Conservation (phyloP, 2,113 vertebrate genomes). For the Struthio camelus region DNA sequence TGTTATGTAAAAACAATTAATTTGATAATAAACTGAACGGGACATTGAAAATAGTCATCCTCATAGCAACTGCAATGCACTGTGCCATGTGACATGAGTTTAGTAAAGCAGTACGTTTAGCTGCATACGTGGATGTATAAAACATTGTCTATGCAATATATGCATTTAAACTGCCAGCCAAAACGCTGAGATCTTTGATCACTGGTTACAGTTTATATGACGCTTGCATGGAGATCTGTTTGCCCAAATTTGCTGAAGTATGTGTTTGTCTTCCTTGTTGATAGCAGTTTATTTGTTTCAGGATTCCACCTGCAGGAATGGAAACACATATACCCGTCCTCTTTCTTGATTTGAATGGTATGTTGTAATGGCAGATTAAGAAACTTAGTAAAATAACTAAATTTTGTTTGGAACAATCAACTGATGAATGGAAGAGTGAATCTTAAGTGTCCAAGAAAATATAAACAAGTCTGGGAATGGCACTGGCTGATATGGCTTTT, state of each 20-base stretch:
- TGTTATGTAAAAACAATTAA: not conserved
- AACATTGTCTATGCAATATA: not conserved
- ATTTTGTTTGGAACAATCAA: not conserved
- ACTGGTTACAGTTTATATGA: not conserved
- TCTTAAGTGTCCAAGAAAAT: not conserved
- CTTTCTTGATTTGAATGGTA: conserved; percentile 96
- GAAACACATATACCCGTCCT: conserved; percentile 96
- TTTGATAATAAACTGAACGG: not conserved
- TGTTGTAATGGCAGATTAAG: conserved; percentile 33
- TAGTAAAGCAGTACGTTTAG: not conserved
- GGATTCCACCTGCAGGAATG: conserved; percentile 92
- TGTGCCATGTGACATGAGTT: not conserved
- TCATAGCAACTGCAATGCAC: not conserved
- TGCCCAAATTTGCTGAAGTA: not conserved
- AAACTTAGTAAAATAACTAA: not conserved
- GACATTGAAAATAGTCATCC: not conserved
- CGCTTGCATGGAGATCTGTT: not conserved
- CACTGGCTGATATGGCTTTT: not conserved
- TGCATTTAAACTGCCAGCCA: not conserved
- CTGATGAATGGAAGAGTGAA: not conserved
- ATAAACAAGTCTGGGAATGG: not conserved
- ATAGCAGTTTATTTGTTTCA: conserved; percentile 70
- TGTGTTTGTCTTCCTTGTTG: not conserved
- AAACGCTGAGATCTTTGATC: not conserved
- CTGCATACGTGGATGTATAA: not conserved